Conservation (phyloP, 2,113 vertebrate species). For the Chaetodon auriga region DNA sequence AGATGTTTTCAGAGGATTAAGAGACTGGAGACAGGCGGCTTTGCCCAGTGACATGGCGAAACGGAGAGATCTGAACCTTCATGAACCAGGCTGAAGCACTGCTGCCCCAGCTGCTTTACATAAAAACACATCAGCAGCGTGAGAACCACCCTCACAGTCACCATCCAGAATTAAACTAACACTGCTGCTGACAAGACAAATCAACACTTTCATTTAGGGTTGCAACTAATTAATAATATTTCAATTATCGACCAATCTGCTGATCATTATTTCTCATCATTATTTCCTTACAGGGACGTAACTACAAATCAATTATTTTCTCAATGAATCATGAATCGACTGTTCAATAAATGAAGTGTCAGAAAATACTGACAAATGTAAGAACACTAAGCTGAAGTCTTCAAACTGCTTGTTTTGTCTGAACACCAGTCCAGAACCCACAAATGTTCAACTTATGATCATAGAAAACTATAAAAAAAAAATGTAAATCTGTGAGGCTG, state of each 20-base stretch:
- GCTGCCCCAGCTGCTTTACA: constrained; percentile 40
- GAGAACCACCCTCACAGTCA: constrained; percentile 55
- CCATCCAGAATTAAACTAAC: constrained; percentile 15
- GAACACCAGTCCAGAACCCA: background rate
- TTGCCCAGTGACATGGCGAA: constrained; percentile 61
- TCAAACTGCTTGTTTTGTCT: background rate
- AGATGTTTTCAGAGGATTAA: constrained; percentile 79
- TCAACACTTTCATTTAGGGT: background rate
- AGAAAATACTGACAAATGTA: background rate
- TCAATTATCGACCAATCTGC: background rate
- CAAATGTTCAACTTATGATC: background rate
- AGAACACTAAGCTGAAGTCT: background rate
- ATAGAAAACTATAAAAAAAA: background rate
- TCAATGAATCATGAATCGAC: background rate
- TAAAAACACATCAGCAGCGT: constrained; percentile 48
- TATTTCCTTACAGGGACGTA: background rate
- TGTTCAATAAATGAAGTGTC: background rate
- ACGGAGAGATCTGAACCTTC: constrained; percentile 62
- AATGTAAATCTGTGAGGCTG: background rate
- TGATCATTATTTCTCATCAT: background rate
- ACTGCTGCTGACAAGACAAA: background rate
- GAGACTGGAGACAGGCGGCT: constrained; percentile 72
- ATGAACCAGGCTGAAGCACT: constrained; percentile 28
- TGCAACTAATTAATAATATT: background rate
- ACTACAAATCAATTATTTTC: background rate